These are phyloP conservation scores for Uloborus diversus DNA, from an alignment of 1,140 invertebrate species.

Conservation along the genomic window DNA sequence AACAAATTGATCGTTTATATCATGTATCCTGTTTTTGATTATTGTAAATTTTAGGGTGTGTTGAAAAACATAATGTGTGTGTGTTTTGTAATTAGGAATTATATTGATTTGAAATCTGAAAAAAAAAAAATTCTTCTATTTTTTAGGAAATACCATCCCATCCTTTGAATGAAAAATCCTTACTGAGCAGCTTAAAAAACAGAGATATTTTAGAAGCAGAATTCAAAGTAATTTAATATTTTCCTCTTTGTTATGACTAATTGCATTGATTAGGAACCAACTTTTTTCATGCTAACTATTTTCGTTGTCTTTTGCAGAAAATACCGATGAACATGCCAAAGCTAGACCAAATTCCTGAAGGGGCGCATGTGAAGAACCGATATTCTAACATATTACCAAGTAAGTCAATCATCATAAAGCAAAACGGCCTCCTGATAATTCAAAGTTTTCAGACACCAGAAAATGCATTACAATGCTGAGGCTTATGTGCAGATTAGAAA, in stretches of 20 bases:
- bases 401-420: conserved; percentile 12
- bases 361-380: conserved; percentile 48
- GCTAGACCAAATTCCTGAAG: conserved; percentile 41
- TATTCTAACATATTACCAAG: conserved; percentile 54
- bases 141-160: conserved; percentile 47
- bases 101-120: no score
- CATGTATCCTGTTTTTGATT: no score
- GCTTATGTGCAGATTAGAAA: no score
- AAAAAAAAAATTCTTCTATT: no score
- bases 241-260: not conserved
- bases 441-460: no score
- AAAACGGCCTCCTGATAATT: no score
- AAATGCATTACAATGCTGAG: no score
- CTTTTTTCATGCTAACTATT: not conserved
- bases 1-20: no score
- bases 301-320: conserved; percentile 26
- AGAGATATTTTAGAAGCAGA: conserved; percentile 43
- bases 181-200: conserved; percentile 22
- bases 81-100: no score
- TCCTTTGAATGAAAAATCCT: conserved; percentile 26
- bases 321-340: conserved; percentile 50
- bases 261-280: not conserved
- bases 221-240: conserved; percentile 19
- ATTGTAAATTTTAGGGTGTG: no score
- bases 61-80: no score